Evolutionary conservation across 1,140 invertebrate species (phyloP).

Genomic region (Chironomus striatipennis): DNA sequence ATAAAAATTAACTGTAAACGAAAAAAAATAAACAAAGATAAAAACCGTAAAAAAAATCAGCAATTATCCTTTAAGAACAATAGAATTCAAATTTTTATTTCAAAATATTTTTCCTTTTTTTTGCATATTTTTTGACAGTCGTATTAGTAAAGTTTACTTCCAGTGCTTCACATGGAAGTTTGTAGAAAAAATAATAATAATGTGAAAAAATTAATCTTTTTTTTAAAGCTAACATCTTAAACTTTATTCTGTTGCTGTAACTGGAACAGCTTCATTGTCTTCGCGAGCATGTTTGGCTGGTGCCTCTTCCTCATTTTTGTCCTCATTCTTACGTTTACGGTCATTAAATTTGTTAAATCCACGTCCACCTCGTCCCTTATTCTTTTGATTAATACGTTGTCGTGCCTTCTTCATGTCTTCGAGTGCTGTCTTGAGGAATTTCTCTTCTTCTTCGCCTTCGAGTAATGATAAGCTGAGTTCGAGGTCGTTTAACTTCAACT

Average conservation of each 20-base stretch:
- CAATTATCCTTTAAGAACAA: too few species aligned
- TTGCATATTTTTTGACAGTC: too few species aligned
- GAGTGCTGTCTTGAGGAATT: conserved; percentile 53
- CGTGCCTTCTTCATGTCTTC: conserved; percentile 51
- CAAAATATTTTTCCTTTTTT: too few species aligned
- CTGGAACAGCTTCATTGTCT: not conserved
- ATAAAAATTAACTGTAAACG: too few species aligned
- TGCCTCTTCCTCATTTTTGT: conserved; percentile 29
- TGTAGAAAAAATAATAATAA: too few species aligned
- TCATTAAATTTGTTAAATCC: conserved; percentile 29
- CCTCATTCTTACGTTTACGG: conserved; percentile 39
- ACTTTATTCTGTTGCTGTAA: not conserved
- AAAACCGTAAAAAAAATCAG: too few species aligned
- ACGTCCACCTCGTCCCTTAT: conserved; percentile 36
- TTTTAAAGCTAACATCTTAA: too few species aligned
- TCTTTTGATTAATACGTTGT: conserved; percentile 40
- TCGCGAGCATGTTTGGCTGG: not conserved
- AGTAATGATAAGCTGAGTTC: conserved; percentile 50
- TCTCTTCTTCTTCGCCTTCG: conserved; percentile 60
- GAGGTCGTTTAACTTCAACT: conserved; percentile 45
- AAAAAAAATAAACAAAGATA: too few species aligned
- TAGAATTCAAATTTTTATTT: too few species aligned
- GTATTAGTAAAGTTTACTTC: too few species aligned
- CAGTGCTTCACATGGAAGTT: too few species aligned
- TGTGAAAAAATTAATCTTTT: too few species aligned